Conservation (phyloP, 37 sponge, comb jelly and placozoan species). For the Aplysina aerophoba region DNA sequence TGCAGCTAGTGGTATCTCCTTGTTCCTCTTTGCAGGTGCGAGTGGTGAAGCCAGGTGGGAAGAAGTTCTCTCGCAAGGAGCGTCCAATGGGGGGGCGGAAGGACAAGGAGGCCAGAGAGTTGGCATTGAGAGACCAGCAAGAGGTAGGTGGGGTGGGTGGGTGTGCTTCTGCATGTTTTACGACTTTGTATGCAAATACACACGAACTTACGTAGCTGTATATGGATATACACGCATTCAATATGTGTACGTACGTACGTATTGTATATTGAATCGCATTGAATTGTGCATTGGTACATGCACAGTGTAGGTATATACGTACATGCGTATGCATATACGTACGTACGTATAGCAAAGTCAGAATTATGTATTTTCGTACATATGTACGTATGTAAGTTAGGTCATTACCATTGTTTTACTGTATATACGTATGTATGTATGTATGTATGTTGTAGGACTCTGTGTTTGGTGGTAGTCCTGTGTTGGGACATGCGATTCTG, state of each 20-base stretch:
- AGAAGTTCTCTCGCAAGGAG: constrained; percentile 25
- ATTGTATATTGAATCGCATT: neutral
- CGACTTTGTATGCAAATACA: neutral
- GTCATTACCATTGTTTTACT: neutral
- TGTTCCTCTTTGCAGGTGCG: neutral
- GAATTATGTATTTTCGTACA: neutral
- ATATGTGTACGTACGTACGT: neutral
- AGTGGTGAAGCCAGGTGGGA: neutral
- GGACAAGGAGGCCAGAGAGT: constrained; percentile 73
- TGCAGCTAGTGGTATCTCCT: too few species aligned
- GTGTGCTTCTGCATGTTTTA: neutral
- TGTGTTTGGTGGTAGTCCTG: constrained; percentile 67
- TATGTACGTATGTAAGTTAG: neutral
- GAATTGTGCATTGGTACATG: neutral
- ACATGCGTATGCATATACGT: neutral
- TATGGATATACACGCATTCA: too few species aligned
- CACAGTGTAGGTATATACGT: too few species aligned
- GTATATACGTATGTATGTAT: neutral
- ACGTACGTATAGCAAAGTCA: neutral
- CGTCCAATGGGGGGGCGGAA: constrained; percentile 77
- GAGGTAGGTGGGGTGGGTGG: constrained; percentile 37
- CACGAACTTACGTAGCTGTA: too few species aligned
- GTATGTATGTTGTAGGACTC: constrained; percentile 52
- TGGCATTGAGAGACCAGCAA: constrained; percentile 60
- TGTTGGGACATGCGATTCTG: neutral